Conservation (phyloP, 2,888 invertebrate genomes). For the Sinohyriopsis cumingii region DNA sequence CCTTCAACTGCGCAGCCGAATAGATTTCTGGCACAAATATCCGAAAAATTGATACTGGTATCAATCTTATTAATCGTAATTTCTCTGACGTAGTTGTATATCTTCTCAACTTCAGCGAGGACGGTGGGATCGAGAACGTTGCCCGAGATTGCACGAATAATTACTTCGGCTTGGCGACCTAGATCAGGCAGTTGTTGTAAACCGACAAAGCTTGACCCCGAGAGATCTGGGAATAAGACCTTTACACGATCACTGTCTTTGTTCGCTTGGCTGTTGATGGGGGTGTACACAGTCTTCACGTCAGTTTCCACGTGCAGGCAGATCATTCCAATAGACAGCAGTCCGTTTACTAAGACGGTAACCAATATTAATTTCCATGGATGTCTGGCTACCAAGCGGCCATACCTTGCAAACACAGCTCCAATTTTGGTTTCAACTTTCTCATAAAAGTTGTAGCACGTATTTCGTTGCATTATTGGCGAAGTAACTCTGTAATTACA, state of each 20-base stretch:
- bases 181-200: constrained; percentile 18
- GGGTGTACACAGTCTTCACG: constrained; percentile 49
- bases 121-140: constrained; percentile 19
- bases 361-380: constrained; percentile 25
- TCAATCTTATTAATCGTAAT: constrained; percentile 12
- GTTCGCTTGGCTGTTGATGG: constrained; percentile 49
- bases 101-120: constrained; percentile 12
- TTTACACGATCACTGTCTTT: constrained; percentile 36
- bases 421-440: constrained; percentile 23
- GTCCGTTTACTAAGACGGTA: constrained; percentile 25
- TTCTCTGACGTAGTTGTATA: constrained; percentile 3
- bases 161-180: constrained; percentile 24
- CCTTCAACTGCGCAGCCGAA: constrained; percentile 24
- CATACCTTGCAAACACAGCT: constrained; percentile 22
- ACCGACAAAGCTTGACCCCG: constrained; percentile 28
- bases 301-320: constrained; percentile 44
- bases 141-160: constrained; percentile 22
- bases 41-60: constrained; percentile 1
- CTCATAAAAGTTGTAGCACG: constrained; percentile 8
- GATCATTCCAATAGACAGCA: constrained; percentile 39
- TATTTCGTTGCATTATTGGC: neutral
- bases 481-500: too few relatives aligned
- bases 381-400: constrained; percentile 21
- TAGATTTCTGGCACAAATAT: constrained; percentile 22
- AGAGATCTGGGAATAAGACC: constrained; percentile 34